Conservation (phyloP, 1,140 invertebrate genomes). For the Aphis gossypii region DNA sequence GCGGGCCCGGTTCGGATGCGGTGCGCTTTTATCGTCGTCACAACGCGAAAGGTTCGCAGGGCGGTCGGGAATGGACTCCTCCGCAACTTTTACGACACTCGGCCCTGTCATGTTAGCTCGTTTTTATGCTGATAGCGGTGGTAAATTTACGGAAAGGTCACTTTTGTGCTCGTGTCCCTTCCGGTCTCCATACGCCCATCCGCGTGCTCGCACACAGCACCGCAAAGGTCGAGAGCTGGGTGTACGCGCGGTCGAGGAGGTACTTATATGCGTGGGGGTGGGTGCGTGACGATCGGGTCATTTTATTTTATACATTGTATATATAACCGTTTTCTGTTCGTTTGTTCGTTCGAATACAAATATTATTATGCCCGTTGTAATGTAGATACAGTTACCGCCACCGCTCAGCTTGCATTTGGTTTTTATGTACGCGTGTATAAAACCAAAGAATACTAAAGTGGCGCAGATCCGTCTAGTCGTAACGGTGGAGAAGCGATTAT, state of each 20-base stretch:
- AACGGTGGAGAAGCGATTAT: too few species aligned
- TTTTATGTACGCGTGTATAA: not conserved
- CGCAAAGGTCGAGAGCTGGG: not conserved
- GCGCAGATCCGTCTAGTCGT: too few species aligned
- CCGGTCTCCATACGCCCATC: not conserved
- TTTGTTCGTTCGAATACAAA: not conserved
- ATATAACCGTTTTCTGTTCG: not conserved
- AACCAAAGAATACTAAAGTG: too few species aligned
- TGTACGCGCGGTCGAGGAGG: too few species aligned
- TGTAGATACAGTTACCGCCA: not conserved
- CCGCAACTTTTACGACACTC: not conserved
- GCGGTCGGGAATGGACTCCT: not conserved
- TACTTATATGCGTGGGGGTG: too few species aligned
- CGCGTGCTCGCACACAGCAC: not conserved
- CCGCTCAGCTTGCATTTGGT: not conserved
- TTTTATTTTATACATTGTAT: slow-evolving; percentile 11
- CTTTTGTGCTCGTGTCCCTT: not conserved
- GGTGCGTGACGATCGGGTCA: not conserved
- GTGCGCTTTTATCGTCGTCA: not conserved
- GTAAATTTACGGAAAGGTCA: slow-evolving; percentile 26
- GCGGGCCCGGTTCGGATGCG: not conserved
- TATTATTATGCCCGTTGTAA: not conserved
- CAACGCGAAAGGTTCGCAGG: too few species aligned
- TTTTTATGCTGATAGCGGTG: slow-evolving; percentile 36
- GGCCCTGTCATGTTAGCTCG: not conserved